Evolutionary conservation across 2,797 vertebrate genomes (phyloP).

Genomic region (Pteropus rufus): DNA sequence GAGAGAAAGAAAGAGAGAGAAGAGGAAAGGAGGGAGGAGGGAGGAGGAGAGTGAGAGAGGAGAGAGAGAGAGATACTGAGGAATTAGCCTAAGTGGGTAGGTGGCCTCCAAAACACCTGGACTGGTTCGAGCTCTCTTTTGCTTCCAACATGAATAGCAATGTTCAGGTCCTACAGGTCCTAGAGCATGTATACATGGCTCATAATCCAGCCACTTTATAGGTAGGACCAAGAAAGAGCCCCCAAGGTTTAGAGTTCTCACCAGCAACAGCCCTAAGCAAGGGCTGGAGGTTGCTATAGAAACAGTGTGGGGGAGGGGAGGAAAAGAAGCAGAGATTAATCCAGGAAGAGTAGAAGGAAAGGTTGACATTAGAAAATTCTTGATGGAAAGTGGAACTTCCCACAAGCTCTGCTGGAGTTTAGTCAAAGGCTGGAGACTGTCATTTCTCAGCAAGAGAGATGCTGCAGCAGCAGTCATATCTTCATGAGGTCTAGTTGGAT

Average conservation of each 20-base stretch:
- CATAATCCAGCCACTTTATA: not conserved
- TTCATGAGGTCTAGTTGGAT: not conserved
- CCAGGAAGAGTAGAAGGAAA: not conserved
- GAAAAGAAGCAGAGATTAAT: not conserved
- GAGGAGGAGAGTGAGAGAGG: not conserved
- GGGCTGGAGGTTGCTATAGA: conserved; percentile 27
- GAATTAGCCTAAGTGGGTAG: not conserved
- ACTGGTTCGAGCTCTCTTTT: not conserved
- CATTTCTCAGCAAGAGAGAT: not conserved
- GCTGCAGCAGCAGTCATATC: too few relatives aligned
- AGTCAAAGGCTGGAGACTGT: not conserved
- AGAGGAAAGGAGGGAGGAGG: too few relatives aligned
- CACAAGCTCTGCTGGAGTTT: not conserved
- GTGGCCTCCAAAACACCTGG: not conserved
- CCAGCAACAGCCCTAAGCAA: not conserved
- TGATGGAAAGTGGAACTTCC: not conserved
- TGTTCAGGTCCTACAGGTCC: not conserved
- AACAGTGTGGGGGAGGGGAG: not conserved
- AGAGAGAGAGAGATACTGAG: not conserved
- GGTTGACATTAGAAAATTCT: not conserved
- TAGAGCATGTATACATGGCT: not conserved
- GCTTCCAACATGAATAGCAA: not conserved
- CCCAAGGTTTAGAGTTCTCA: not conserved
- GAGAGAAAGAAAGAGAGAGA: too few relatives aligned
- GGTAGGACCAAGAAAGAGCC: not conserved